phyloP scores from a whole-genome alignment of 2,113 vertebrate species.

The Labrus mixtus region DNA sequence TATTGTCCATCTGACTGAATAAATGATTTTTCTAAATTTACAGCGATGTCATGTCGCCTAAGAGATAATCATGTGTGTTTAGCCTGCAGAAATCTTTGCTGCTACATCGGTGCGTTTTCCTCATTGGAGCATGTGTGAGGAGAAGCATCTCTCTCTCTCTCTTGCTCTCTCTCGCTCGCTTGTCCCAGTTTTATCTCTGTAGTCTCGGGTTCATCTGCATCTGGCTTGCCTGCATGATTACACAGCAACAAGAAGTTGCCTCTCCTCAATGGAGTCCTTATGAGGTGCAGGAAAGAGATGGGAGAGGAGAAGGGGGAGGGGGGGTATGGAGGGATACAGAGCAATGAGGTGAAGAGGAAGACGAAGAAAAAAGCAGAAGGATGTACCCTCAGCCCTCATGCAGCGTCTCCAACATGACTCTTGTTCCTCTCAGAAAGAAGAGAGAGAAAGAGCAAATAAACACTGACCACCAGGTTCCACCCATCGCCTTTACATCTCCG shows the following conservation, averaged over 20 bases:
- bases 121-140: not conserved
- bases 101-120: too few relatives aligned
- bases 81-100: too few relatives aligned
- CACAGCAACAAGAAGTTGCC: slow-evolving; percentile 52
- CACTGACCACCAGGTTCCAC: slow-evolving; percentile 64
- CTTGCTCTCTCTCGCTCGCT: slow-evolving; percentile 10
- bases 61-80: too few relatives aligned
- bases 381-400: slow-evolving; percentile 79
- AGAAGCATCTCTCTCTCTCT: slow-evolving; percentile 10
- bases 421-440: slow-evolving; percentile 70
- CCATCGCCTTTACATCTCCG: slow-evolving; percentile 50
- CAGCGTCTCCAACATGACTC: slow-evolving; percentile 72
- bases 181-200: slow-evolving; percentile 54
- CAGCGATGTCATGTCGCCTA: too few relatives aligned
- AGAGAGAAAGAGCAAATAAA: slow-evolving; percentile 83
- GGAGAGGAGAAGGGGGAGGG: too few relatives aligned
- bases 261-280: slow-evolving; percentile 63
- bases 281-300: slow-evolving; percentile 54
- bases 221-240: slow-evolving; percentile 42
- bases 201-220: slow-evolving; percentile 67
- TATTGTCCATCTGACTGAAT: too few relatives aligned
- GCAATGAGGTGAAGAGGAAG: slow-evolving; percentile 54
- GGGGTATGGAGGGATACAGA: not conserved
- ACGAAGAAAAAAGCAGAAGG: slow-evolving; percentile 63
- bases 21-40: too few relatives aligned